phyloP scores from a whole-genome alignment of 1,140 invertebrate genomes.

The Bombus ignitus region DNA sequence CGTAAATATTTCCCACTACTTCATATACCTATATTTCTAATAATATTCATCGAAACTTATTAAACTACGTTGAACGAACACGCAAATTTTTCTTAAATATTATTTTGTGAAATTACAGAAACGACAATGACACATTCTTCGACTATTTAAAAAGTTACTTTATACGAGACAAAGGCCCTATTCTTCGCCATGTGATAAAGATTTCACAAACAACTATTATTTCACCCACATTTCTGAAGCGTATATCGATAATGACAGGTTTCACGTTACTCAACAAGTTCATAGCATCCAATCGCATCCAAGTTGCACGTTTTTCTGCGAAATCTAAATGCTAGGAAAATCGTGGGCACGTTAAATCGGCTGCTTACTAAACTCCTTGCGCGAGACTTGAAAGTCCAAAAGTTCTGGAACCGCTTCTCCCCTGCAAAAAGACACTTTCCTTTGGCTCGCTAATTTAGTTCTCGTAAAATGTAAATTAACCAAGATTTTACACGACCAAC shows the following conservation, averaged over 20 bases:
- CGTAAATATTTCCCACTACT: too few species aligned
- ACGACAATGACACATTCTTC: background rate
- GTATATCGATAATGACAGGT: background rate
- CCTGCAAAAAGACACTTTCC: background rate
- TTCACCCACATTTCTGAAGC: background rate
- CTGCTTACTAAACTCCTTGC: slow-evolving; percentile 16
- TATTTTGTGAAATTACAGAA: background rate
- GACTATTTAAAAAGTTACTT: background rate
- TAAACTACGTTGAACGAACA: background rate
- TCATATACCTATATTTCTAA: background rate
- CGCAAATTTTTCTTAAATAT: background rate
- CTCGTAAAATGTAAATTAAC: slow-evolving; percentile 36
- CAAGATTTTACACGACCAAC: background rate
- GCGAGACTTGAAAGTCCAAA: background rate
- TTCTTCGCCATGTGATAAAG: too few species aligned
- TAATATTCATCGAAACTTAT: background rate
- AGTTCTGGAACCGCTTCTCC: too few species aligned
- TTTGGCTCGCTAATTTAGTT: slow-evolving; percentile 1
- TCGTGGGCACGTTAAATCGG: background rate
- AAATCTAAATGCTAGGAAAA: slow-evolving; percentile 7
- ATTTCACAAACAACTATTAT: too few species aligned
- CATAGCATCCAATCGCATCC: background rate
- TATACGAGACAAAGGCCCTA: background rate
- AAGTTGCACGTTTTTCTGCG: background rate
- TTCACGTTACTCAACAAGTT: slow-evolving; percentile 11